Conservation (phyloP, 1,140 invertebrate species). For the Macrobrachium nipponense region DNA sequence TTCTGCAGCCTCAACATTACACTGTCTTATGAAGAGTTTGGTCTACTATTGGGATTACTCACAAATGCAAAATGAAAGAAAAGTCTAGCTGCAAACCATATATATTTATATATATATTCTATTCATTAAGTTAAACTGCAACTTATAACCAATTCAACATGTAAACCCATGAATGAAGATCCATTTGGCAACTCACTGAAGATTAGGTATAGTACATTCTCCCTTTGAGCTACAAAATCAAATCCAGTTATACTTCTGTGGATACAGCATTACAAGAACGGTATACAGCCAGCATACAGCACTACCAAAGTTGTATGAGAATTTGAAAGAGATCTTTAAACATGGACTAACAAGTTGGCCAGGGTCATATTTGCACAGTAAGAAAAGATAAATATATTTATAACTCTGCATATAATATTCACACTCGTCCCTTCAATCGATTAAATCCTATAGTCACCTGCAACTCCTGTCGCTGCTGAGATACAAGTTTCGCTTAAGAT, state of each 20-base stretch:
- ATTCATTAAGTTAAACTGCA: no score
- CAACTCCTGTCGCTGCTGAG: constrained; percentile 12
- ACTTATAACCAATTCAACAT: no score
- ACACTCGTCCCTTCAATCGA: constrained; percentile 33
- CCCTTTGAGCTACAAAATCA: no score
- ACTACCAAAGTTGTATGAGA: no score
- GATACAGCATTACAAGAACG: no score
- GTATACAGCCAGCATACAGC: no score
- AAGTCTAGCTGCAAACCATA: constrained; percentile 38
- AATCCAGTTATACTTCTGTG: no score
- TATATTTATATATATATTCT: constrained; percentile 4
- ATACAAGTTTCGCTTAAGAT: constrained; percentile 36
- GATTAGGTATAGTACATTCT: no score
- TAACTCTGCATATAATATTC: constrained; percentile 48
- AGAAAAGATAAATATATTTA: constrained; percentile 55
- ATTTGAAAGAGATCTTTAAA: no score
- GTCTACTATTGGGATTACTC: constrained; percentile 3
- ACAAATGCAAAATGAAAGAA: constrained; percentile 25
- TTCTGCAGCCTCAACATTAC: constrained; percentile 3
- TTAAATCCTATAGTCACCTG: constrained; percentile 41
- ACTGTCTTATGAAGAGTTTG: neutral
- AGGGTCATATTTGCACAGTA: neutral
- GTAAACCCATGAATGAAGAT: no score
- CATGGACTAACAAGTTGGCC: no score
- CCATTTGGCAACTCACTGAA: no score